Percentiles rank a stretch among this genome's conserved stretches.
These are phyloP conservation scores for Sinopyrophorus schimmeli DNA, from an alignment of 2,888 invertebrate species.

Conservation along the genomic window DNA sequence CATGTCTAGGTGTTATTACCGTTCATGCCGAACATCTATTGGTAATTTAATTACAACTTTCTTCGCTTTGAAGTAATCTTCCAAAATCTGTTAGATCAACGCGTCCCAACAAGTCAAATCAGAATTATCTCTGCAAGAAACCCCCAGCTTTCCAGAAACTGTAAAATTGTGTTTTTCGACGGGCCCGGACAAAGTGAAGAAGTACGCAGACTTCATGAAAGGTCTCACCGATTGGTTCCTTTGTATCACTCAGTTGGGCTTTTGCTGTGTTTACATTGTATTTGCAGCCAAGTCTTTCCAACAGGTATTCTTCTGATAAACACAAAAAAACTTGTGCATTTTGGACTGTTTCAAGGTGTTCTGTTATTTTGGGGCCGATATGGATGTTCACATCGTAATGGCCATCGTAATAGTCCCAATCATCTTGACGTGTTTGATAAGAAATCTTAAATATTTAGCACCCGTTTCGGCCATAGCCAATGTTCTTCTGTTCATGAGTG, in stretches of 20 bases:
- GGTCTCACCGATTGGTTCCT: background rate
- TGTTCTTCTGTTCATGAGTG: conserved; percentile 72
- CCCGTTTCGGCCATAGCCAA: conserved; percentile 80
- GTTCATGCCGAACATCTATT: conserved; percentile 92
- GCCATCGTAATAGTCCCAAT: conserved; percentile 72
- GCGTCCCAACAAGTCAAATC: background rate
- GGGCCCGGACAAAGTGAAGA: background rate
- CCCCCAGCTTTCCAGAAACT: background rate
- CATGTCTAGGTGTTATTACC: conserved; percentile 81
- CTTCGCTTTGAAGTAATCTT: background rate
- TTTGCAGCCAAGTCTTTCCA: background rate
- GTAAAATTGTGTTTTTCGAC: background rate
- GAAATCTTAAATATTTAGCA: conserved; percentile 75
- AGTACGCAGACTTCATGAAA: background rate
- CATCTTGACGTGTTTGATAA: conserved; percentile 72
- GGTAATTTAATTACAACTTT: conserved; percentile 56
- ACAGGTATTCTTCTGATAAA: too few species aligned
- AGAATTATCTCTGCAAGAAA: background rate
- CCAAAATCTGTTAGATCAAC: background rate
- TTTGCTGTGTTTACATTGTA: conserved; percentile 3
- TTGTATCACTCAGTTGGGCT: conserved; percentile 1
- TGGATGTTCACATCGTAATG: conserved; percentile 75
- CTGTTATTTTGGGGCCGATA: conserved; percentile 63
- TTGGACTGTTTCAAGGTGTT: conserved; percentile 61
- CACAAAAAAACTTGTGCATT: background rate